Evolutionary conservation across 2,113 vertebrate genomes (phyloP).

Genomic region (Oryzias celebensis): DNA sequence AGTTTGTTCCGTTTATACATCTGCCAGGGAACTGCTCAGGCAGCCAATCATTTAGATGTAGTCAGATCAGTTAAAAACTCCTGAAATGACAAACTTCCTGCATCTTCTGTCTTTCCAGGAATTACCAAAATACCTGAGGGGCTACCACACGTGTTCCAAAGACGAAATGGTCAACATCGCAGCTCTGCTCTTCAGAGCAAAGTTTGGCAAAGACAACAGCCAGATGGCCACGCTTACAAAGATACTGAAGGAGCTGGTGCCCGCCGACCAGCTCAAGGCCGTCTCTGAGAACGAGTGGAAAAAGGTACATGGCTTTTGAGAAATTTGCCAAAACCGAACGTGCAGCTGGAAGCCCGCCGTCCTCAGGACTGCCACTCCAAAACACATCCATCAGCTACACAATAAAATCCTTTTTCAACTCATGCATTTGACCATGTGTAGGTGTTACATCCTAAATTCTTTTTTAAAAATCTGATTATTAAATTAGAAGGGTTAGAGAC

Average conservation of each 20-base stretch:
- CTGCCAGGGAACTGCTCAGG: too few relatives aligned
- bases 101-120: conserved; percentile 75
- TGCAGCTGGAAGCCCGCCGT: too few relatives aligned
- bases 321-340: too few relatives aligned
- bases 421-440: too few relatives aligned
- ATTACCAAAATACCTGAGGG: conserved; percentile 91
- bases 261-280: conserved; percentile 83
- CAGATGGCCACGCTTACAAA: conserved; percentile 83
- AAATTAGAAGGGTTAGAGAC: too few relatives aligned
- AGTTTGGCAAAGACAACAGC: conserved; percentile 75
- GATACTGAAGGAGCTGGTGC: conserved; percentile 89
- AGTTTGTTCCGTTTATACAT: too few relatives aligned
- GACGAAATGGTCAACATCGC: conserved; percentile 87
- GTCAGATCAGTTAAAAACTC: background rate
- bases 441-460: too few relatives aligned
- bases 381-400: too few relatives aligned
- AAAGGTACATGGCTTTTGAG: conserved; percentile 76
- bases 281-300: conserved; percentile 90
- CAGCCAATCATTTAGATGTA: too few relatives aligned
- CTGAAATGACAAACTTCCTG: background rate
- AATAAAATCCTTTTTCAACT: too few relatives aligned
- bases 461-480: too few relatives aligned
- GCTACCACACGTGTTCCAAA: conserved; percentile 86
- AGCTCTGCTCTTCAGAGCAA: conserved; percentile 85
- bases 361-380: too few relatives aligned